Base-by-base conservation (phyloP, 1,140 invertebrate species). In the Microplitis demolitor region DNA sequence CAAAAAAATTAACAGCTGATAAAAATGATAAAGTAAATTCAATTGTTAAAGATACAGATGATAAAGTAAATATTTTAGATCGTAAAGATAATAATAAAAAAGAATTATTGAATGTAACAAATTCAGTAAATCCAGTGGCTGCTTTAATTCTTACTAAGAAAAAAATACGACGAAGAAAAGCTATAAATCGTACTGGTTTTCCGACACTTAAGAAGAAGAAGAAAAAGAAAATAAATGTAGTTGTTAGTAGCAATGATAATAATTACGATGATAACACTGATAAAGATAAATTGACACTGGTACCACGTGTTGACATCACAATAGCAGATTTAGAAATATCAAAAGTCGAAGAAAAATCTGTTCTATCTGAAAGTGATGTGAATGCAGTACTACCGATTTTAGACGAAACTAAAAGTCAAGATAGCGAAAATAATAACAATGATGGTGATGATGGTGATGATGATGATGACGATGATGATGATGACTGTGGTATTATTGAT, bases 121-220 rank as follows among this genome's bases (percentile, higher is more conserved):
- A 79, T 74, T 68, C 76, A 4, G n/a, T 74, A 58, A 80, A 74
- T 69, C 62, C 76, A 24, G 8, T 75, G 24, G 66, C 74, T 0
- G 70, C 74, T 3, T 56, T 76, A 60, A 73, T 74, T 14, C 54
- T 78, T 4, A 72, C 88, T 2, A 91, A 93, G 77, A 91, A 93
- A 74, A 92, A 93, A 82, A 86, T 90, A 6, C 89, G 92, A 71
- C 90, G 94, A 66, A 91, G 94, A 63, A 92, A 95, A 84, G 89
- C 92, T 4, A 92, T 93, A 11, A 97, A 96, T 82, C 88, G 94
- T 76, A 96, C 95, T 9, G 95, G 95, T 5, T 96, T 96, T 84
- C 95, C 95, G 0, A 93, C 91, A 14, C 87, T 94, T 14, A 94
- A 95, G 77, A 94, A 93, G 77, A 96, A 95, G 81, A 96, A 95